Percentiles rank a stretch among this genome's conserved stretches.
Evolutionary conservation across 2,797 vertebrate genomes (phyloP).

Genomic region (Premnoplex brunnescens): DNA sequence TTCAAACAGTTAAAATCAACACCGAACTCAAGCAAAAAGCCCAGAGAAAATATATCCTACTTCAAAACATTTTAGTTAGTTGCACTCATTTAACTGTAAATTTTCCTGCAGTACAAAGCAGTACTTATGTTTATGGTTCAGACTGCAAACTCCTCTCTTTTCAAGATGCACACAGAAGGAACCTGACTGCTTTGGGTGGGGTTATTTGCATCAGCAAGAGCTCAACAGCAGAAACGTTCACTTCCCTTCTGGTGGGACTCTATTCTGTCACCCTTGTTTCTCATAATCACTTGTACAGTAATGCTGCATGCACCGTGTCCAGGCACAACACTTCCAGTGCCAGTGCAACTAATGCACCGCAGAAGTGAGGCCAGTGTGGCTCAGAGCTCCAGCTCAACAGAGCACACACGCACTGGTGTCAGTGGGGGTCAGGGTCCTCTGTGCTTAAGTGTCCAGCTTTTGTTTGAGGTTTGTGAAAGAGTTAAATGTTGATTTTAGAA

Average conservation of each 20-base stretch:
- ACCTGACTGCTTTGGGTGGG: neutral
- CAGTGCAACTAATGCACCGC: fast-evolving
- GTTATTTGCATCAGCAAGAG: neutral
- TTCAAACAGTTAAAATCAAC: neutral
- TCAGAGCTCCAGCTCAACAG: fast-evolving
- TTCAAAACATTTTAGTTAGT: neutral
- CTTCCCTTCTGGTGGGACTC: neutral
- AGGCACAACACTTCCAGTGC: neutral
- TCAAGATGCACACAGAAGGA: neutral
- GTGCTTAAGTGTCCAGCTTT: neutral
- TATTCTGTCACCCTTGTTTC: neutral
- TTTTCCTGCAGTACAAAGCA: neutral
- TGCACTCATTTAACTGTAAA: neutral
- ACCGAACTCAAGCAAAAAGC: neutral
- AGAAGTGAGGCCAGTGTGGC: fast-evolving
- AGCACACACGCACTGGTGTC: neutral
- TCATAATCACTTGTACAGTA: neutral
- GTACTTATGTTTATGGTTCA: neutral
- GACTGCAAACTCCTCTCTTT: neutral
- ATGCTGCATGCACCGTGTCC: fast-evolving
- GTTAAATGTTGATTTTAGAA: constrained; percentile 57
- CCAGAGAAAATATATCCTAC: neutral
- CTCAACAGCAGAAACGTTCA: neutral
- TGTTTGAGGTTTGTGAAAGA: neutral
- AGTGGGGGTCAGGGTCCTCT: neutral